Conservation (phyloP, 2,888 invertebrate species). For the Apotomis capreana region DNA sequence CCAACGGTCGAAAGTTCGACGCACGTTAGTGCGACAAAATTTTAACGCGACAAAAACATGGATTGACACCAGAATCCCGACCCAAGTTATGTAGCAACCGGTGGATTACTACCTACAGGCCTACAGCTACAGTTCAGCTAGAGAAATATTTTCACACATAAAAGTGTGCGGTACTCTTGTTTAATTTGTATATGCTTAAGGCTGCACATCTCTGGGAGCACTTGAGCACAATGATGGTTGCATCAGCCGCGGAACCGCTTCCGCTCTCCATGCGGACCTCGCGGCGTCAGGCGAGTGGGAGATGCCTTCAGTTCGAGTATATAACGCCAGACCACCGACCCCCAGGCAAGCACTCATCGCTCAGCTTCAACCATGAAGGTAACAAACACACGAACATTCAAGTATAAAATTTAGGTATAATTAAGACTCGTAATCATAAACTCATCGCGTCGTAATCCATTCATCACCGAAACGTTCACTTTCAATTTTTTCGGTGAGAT, state of each 20-base stretch:
- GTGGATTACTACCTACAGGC: too few relatives aligned
- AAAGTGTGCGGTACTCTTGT: background rate
- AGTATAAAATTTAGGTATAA: slow-evolving; percentile 19
- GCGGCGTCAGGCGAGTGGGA: slow-evolving; percentile 69
- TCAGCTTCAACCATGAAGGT: slow-evolving; percentile 80
- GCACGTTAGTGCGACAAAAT: too few relatives aligned
- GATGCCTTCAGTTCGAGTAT: slow-evolving; percentile 62
- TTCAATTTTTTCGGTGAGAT: slow-evolving; percentile 35
- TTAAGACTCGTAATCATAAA: background rate
- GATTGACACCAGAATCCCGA: too few relatives aligned
- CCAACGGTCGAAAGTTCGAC: too few relatives aligned
- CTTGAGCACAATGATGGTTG: slow-evolving; percentile 69
- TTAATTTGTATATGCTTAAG: background rate
- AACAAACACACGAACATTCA: slow-evolving; percentile 51
- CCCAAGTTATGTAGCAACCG: too few relatives aligned
- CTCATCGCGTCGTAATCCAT: slow-evolving; percentile 20
- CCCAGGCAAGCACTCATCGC: slow-evolving; percentile 73
- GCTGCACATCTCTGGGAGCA: slow-evolving; percentile 32
- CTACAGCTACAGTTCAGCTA: too few relatives aligned
- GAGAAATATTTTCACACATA: too few relatives aligned
- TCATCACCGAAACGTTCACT: slow-evolving; percentile 24
- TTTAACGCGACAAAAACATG: too few relatives aligned
- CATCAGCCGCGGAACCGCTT: slow-evolving; percentile 65
- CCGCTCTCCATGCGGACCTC: slow-evolving; percentile 46
- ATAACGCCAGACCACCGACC: slow-evolving; percentile 69